phyloP scores from a whole-genome alignment of 2,797 vertebrate genomes.

The Acrossocheilus wenchowensis region DNA sequence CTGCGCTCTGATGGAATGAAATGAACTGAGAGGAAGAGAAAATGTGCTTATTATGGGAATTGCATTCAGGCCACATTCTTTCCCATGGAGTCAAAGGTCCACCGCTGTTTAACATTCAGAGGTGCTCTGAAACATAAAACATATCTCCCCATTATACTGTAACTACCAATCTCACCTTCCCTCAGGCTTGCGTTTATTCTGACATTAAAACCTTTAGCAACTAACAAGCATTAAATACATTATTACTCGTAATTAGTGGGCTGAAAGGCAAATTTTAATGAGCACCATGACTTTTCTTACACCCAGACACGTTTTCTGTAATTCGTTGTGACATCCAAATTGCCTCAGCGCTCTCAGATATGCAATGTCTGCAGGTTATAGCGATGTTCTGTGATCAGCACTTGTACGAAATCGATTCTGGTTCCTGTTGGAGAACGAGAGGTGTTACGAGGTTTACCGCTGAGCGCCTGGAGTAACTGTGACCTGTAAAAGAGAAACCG shows the following conservation, averaged over 20 bases:
- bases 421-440: slow-evolving; percentile 37
- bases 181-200: slow-evolving; percentile 48
- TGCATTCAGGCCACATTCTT: slow-evolving; percentile 49
- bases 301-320: slow-evolving; percentile 64
- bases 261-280: slow-evolving; percentile 55
- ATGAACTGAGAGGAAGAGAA: slow-evolving; percentile 1
- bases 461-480: slow-evolving; percentile 57
- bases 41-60: slow-evolving; percentile 35
- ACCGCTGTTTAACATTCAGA: slow-evolving; percentile 49
- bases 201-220: slow-evolving; percentile 64
- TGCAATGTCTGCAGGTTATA: slow-evolving; percentile 51
- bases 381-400: slow-evolving; percentile 30
- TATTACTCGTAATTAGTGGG: slow-evolving; percentile 70
- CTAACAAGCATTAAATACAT: slow-evolving; percentile 70
- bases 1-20: slow-evolving; percentile 77
- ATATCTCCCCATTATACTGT: slow-evolving; percentile 51
- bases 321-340: slow-evolving; percentile 62
- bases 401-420: slow-evolving; percentile 42
- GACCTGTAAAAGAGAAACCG: slow-evolving; percentile 78
- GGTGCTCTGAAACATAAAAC: slow-evolving; percentile 57
- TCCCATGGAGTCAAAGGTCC: slow-evolving; percentile 33
- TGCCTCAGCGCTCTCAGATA: slow-evolving; percentile 61
- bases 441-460: slow-evolving; percentile 54
- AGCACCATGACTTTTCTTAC: slow-evolving; percentile 51
- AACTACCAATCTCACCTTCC: slow-evolving; percentile 47